phyloP scores from a whole-genome alignment of 2,888 invertebrate genomes.

The Nowickia ferox region DNA sequence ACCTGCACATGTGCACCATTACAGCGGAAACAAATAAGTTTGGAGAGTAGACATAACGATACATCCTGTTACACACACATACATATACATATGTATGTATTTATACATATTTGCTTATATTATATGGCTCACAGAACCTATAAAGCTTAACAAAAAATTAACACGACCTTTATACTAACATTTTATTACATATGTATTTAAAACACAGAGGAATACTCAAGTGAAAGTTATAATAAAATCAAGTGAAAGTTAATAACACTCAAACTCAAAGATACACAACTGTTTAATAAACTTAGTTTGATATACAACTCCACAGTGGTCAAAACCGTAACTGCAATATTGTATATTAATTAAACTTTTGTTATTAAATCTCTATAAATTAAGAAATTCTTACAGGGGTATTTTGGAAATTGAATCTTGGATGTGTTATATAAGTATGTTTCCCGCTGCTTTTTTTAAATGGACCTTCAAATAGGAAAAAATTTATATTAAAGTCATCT shows the following conservation, averaged over 20 bases:
- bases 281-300: too few relatives aligned
- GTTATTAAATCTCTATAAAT: too few relatives aligned
- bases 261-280: too few relatives aligned
- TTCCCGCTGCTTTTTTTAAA: too few relatives aligned
- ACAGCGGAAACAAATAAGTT: background rate
- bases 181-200: background rate
- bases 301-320: background rate
- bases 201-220: constrained; percentile 3
- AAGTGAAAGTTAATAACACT: constrained; percentile 19
- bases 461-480: too few relatives aligned
- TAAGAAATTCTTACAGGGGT: too few relatives aligned
- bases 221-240: constrained; percentile 4
- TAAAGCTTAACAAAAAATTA: background rate
- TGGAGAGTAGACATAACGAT: background rate
- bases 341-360: too few relatives aligned
- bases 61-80: background rate
- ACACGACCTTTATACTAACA: too few relatives aligned
- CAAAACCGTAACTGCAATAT: too few relatives aligned
- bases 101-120: background rate
- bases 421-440: too few relatives aligned
- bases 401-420: too few relatives aligned
- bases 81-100: background rate
- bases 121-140: background rate
- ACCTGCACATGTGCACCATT: constrained; percentile 59
- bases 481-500: too few relatives aligned